Conservation (phyloP, 2,888 invertebrate genomes). For the Hyposoter dolosus region DNA sequence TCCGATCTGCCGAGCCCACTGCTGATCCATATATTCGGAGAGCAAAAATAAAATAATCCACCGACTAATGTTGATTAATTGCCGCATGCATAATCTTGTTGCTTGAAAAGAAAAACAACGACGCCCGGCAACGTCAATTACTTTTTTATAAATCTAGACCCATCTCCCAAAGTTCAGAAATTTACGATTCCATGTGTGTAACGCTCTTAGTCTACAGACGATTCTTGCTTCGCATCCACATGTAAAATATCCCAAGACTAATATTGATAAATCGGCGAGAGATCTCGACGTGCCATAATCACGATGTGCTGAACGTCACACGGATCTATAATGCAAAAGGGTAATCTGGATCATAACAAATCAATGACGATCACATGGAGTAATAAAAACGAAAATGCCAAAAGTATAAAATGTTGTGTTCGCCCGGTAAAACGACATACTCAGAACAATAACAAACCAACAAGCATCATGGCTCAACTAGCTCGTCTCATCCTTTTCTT, state of each 20-base stretch:
- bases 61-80: background rate
- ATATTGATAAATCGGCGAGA: background rate
- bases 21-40: background rate
- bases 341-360: background rate
- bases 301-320: background rate
- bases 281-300: background rate
- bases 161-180: background rate
- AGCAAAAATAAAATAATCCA: background rate
- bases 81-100: background rate
- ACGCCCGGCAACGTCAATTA: background rate
- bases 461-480: slow-evolving; percentile 21
- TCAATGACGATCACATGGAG: background rate
- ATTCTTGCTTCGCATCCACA: background rate
- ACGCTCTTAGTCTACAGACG: background rate
- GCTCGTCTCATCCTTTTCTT: background rate
- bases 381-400: background rate
- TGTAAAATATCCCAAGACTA: background rate
- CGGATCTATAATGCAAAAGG: background rate
- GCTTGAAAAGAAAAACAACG: background rate
- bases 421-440: background rate
- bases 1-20: background rate
- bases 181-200: background rate
- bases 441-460: background rate
- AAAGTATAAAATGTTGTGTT: slow-evolving; percentile 5
- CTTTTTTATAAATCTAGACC: background rate